phyloP scores from a whole-genome alignment of 2,113 vertebrate species.

The Sinocyclocheilus rhinocerous region DNA sequence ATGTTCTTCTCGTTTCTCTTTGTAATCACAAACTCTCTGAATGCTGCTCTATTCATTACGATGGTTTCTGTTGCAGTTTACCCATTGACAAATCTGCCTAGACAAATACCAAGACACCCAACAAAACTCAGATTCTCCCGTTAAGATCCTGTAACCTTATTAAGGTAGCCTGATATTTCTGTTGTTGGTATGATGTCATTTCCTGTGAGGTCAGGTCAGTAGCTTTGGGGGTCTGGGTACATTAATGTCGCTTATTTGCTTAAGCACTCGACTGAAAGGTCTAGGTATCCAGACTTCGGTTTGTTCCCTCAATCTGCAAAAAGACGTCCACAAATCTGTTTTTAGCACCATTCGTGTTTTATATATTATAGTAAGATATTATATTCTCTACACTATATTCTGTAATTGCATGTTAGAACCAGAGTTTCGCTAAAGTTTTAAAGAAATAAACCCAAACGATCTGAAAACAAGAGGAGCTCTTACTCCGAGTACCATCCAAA shows the following conservation, averaged over 20 bases:
- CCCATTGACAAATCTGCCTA: slow-evolving; percentile 28
- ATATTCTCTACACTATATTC: slow-evolving; percentile 56
- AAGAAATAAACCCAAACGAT: slow-evolving; percentile 42
- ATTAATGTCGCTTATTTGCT: neutral
- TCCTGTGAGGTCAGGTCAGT: slow-evolving; percentile 41
- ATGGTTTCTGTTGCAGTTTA: slow-evolving; percentile 38
- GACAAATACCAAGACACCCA: slow-evolving; percentile 15
- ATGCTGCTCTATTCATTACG: slow-evolving; percentile 55
- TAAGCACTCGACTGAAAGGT: slow-evolving; percentile 29
- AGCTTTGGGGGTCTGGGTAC: slow-evolving; percentile 11
- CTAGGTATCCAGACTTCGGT: neutral
- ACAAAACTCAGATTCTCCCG: slow-evolving; percentile 24
- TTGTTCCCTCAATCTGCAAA: slow-evolving; percentile 35
- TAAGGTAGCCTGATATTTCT: slow-evolving; percentile 57
- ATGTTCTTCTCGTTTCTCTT: slow-evolving; percentile 46
- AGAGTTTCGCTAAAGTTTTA: slow-evolving; percentile 48
- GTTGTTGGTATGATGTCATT: slow-evolving; percentile 47
- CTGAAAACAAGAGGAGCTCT: neutral
- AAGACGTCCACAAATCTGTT: slow-evolving; percentile 31
- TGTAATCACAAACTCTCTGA: slow-evolving; percentile 49
- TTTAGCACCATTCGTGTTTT: slow-evolving; percentile 39
- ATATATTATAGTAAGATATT: slow-evolving; percentile 56
- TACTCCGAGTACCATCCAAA: slow-evolving; percentile 3
- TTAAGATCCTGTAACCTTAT: slow-evolving; percentile 50
- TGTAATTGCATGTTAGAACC: slow-evolving; percentile 61